Conservation (phyloP, 2,888 invertebrate genomes). For the Marasmarcha lunaedactyla region DNA sequence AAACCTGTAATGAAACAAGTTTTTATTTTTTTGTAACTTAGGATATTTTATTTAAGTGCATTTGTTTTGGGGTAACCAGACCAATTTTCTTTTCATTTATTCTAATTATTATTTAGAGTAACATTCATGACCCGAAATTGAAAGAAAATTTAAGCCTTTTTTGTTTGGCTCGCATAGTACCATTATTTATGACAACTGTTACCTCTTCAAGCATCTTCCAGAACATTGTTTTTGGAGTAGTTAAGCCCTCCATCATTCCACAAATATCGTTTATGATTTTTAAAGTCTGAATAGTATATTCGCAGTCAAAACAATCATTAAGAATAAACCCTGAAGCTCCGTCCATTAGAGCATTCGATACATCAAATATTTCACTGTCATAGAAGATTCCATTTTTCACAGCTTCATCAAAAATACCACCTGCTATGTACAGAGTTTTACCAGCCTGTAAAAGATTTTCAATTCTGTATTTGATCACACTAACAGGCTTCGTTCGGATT, state of each 20-base stretch:
- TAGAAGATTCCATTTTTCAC: slow-evolving; percentile 20
- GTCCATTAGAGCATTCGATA: slow-evolving; percentile 36
- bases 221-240: neutral
- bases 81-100: too few relatives aligned
- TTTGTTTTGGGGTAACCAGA: too few relatives aligned
- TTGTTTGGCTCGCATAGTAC: too few relatives aligned
- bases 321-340: slow-evolving; percentile 43
- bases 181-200: too few relatives aligned
- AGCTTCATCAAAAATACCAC: slow-evolving; percentile 28
- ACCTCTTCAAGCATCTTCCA: neutral
- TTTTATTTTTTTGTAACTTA: too few relatives aligned
- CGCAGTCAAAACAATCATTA: slow-evolving; percentile 21
- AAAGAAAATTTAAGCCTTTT: too few relatives aligned
- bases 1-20: too few relatives aligned
- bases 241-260: slow-evolving; percentile 31
- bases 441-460: slow-evolving; percentile 28
- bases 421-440: slow-evolving; percentile 41
- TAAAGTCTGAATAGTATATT: slow-evolving; percentile 23
- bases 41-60: too few relatives aligned
- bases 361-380: slow-evolving; percentile 31
- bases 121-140: too few relatives aligned
- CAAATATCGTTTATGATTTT: slow-evolving; percentile 32
- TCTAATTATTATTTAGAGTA: too few relatives aligned
- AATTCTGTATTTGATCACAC: too few relatives aligned
- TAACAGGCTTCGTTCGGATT: too few relatives aligned